These are phyloP conservation scores for Drosophila bipectinata DNA, from an alignment of 1,140 invertebrate genomes.

Conservation along the genomic window DNA sequence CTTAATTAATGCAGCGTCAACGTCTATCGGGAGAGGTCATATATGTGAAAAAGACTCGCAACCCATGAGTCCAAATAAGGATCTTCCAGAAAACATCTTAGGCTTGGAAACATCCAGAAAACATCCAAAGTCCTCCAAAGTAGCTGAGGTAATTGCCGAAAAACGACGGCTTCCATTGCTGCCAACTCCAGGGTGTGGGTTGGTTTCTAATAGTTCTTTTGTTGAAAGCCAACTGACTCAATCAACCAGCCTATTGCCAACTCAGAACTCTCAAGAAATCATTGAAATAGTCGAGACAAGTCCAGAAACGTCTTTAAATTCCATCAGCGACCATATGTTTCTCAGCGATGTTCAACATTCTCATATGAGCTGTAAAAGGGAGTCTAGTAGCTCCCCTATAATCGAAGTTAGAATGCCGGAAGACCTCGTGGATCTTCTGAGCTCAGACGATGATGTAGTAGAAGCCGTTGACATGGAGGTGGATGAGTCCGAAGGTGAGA, in stretches of 20 bases:
- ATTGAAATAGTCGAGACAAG: too few relatives aligned
- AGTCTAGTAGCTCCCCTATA: conserved; percentile 5
- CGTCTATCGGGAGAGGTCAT: neutral
- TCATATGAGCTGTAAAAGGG: conserved; percentile 9
- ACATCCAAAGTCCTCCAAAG: neutral
- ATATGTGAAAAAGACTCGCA: too few relatives aligned
- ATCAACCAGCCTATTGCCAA: neutral
- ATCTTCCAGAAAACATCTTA: too few relatives aligned
- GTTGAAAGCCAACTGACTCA: neutral
- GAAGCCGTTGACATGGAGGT: conserved; percentile 16
- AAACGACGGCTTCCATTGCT: neutral
- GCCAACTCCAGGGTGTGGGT: neutral
- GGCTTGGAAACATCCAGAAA: too few relatives aligned
- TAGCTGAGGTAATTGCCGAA: neutral
- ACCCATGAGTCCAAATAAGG: neutral
- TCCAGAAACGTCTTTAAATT: too few relatives aligned
- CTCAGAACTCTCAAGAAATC: too few relatives aligned
- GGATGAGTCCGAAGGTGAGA: neutral
- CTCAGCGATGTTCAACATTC: too few relatives aligned
- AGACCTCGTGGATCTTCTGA: conserved; percentile 42
- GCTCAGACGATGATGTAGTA: conserved; percentile 31
- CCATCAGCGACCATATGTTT: too few relatives aligned
- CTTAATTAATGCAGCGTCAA: too few relatives aligned
- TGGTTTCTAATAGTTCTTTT: neutral
- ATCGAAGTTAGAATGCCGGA: neutral